A percentile compares a stretch with the other conserved stretches of the same genome.
Conservation (phyloP, 2,888 invertebrate species). For the Lamellibrachia columna region DNA sequence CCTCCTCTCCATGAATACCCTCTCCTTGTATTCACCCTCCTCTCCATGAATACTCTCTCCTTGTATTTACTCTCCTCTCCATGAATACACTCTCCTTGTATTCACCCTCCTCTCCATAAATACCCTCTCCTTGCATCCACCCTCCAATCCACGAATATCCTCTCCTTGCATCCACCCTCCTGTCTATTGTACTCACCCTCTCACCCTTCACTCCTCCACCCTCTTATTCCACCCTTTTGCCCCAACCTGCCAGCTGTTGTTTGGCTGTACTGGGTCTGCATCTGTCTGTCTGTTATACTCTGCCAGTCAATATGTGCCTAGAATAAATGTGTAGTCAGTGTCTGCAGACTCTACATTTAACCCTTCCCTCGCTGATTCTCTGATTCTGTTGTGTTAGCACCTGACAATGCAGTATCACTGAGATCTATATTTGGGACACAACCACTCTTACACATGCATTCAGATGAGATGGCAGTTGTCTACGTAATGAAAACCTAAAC, state of each 20-base stretch:
- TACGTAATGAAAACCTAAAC: neutral
- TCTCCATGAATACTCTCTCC: too few relatives aligned
- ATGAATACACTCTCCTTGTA: neutral
- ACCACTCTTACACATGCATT: neutral
- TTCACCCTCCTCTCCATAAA: neutral
- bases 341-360: slow-evolving; percentile 11
- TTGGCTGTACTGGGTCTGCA: neutral
- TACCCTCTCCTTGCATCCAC: neutral
- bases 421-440: neutral
- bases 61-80: too few relatives aligned
- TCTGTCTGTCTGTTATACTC: neutral
- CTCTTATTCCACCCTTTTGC: neutral
- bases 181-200: neutral
- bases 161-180: neutral
- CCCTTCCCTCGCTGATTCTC: neutral
- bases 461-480: neutral
- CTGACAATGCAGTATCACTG: neutral
- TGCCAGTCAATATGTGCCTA: neutral
- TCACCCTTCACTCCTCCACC: neutral
- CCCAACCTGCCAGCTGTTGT: neutral
- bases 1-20: too few relatives aligned
- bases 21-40: too few relatives aligned
- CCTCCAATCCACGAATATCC: neutral
- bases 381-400: slow-evolving; percentile 1
- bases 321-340: slow-evolving; percentile 1